Evolutionary conservation across 1,140 invertebrate species (phyloP).

Genomic region (Drosophila nikananu): DNA sequence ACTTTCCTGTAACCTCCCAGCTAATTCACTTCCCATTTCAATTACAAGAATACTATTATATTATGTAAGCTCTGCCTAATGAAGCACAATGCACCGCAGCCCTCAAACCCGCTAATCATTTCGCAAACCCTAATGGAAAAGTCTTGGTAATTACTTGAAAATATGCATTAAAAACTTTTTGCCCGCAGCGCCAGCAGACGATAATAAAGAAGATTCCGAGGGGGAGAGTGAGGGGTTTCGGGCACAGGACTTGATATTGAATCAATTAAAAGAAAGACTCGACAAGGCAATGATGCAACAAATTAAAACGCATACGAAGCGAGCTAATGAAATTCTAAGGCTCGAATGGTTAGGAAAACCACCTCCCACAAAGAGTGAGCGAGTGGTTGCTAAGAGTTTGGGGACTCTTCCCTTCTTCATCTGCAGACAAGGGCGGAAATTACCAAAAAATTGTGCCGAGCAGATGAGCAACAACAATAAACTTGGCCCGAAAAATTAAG

Average conservation of each 20-base stretch:
- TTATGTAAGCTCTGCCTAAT: slow-evolving; percentile 3
- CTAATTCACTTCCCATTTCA: neutral
- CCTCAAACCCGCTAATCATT: slow-evolving; percentile 20
- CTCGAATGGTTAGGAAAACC: slow-evolving; percentile 28
- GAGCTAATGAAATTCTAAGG: slow-evolving; percentile 74
- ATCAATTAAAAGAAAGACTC: slow-evolving; percentile 70
- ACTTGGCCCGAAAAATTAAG: slow-evolving; percentile 70
- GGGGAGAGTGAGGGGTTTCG: neutral
- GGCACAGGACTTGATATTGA: slow-evolving; percentile 57
- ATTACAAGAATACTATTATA: slow-evolving; percentile 1
- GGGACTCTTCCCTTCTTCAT: slow-evolving; percentile 6
- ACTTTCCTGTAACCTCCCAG: neutral
- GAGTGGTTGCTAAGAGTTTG: slow-evolving; percentile 16
- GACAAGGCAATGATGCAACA: slow-evolving; percentile 76
- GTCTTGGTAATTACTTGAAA: slow-evolving; percentile 63
- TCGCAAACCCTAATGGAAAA: slow-evolving; percentile 39
- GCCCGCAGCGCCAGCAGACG: slow-evolving; percentile 15
- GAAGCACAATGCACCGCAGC: slow-evolving; percentile 5
- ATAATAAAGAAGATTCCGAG: slow-evolving; percentile 20
- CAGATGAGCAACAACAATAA: slow-evolving; percentile 69
- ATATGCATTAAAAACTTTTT: slow-evolving; percentile 71
- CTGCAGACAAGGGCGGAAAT: slow-evolving; percentile 64
- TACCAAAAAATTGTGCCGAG: slow-evolving; percentile 74
- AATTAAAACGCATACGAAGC: slow-evolving; percentile 70
- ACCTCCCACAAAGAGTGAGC: slow-evolving; percentile 5